Conservation (phyloP, 2,113 vertebrate species). For the Setophaga kirtlandii region DNA sequence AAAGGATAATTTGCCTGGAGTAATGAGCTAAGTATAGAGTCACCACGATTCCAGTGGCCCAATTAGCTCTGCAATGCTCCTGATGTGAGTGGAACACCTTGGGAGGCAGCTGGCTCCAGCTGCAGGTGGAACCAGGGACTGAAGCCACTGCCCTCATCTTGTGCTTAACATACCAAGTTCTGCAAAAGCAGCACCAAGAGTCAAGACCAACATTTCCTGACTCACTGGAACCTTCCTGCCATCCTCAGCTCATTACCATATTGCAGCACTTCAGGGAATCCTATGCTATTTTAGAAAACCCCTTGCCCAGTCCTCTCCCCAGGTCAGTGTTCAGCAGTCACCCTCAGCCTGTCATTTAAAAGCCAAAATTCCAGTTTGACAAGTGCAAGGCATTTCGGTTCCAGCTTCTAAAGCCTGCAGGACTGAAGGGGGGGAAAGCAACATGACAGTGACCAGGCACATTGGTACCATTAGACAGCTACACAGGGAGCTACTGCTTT, state of each 20-base stretch:
- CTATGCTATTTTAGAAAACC: not conserved
- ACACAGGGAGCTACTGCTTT: not conserved
- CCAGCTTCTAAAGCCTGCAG: not conserved
- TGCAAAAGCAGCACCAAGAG: not conserved
- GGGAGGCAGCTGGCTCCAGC: not conserved
- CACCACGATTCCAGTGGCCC: not conserved
- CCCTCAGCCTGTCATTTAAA: not conserved
- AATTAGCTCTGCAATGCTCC: not conserved
- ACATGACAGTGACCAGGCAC: not conserved
- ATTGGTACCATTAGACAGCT: not conserved
- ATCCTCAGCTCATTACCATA: not conserved
- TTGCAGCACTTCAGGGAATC: not conserved
- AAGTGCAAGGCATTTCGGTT: not conserved
- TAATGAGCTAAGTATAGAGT: not conserved
- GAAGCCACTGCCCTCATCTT: not conserved
- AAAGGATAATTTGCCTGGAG: not conserved
- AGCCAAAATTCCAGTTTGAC: not conserved
- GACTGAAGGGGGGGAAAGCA: not conserved
- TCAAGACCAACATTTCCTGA: not conserved
- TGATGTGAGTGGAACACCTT: rapidly evolving
- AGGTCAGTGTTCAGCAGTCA: not conserved
- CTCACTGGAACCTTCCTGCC: too few species aligned
- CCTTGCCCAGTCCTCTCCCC: not conserved
- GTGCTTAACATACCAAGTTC: not conserved
- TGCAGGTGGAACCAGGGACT: not conserved